A percentile compares a stretch with the other conserved stretches of the same genome.
phyloP scores from a whole-genome alignment of 2,888 invertebrate species.

The Tortrix viridana region DNA sequence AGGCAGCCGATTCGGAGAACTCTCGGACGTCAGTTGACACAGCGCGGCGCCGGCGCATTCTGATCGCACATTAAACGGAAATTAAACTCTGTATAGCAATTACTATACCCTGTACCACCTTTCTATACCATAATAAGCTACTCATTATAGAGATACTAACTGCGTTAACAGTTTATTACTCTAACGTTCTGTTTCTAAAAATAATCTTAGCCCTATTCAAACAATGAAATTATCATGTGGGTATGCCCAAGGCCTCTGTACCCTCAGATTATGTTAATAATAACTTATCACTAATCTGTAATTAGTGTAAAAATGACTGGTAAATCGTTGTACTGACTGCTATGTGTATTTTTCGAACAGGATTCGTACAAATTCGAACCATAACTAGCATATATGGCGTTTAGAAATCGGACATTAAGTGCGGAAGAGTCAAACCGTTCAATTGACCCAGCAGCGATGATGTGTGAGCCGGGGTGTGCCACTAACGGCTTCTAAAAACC shows the following conservation, averaged over 20 bases:
- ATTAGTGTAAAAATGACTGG: conserved; percentile 55
- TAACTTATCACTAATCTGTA: conserved; percentile 40
- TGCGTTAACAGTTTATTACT: neutral
- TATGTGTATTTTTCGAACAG: conserved; percentile 2
- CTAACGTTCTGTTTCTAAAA: conserved; percentile 5
- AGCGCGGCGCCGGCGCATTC: conserved; percentile 58
- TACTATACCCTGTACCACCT: neutral
- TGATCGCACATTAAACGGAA: conserved; percentile 49
- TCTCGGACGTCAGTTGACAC: conserved; percentile 56
- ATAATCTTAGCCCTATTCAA: conserved; percentile 54
- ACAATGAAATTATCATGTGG: conserved; percentile 66
- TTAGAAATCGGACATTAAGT: conserved; percentile 53
- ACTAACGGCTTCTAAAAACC: conserved; percentile 78
- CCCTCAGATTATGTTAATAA: conserved; percentile 74
- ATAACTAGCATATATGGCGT: conserved; percentile 46
- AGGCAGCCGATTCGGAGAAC: conserved; percentile 72
- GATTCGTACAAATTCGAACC: conserved; percentile 15
- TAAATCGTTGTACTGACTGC: conserved; percentile 48
- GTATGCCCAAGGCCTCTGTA: conserved; percentile 67
- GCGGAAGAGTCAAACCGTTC: conserved; percentile 58
- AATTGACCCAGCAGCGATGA: conserved; percentile 70
- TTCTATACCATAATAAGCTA: neutral
- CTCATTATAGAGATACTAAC: neutral
- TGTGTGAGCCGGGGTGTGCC: conserved; percentile 66
- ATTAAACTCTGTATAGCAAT: conserved; percentile 2